These are phyloP conservation scores for Acanthornis magna DNA, from an alignment of 2,797 vertebrate genomes.

Conservation along the genomic window DNA sequence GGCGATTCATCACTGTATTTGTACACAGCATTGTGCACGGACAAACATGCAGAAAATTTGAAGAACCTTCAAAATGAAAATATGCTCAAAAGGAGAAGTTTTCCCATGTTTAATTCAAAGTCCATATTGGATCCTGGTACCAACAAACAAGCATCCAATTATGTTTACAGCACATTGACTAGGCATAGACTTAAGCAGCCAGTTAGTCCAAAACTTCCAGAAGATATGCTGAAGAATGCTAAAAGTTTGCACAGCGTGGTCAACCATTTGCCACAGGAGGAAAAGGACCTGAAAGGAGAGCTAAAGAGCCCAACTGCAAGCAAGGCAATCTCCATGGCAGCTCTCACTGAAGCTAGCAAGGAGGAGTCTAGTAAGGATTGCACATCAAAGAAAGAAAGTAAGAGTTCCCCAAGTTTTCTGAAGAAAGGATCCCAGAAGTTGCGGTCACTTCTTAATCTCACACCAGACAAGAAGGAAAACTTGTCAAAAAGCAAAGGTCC, in stretches of 20 bases:
- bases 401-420: constrained; percentile 80
- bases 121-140: constrained; percentile 66
- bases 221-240: constrained; percentile 57
- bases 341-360: constrained; percentile 71
- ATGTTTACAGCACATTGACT: constrained; percentile 82
- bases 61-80: constrained; percentile 77
- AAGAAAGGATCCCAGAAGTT: constrained; percentile 88
- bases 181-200: constrained; percentile 75
- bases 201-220: constrained; percentile 66
- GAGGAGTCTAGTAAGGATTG: constrained; percentile 73
- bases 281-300: constrained; percentile 74
- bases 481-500: constrained; percentile 75
- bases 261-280: constrained; percentile 70
- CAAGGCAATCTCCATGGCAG: constrained; percentile 83
- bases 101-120: constrained; percentile 80
- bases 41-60: constrained; percentile 64
- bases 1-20: constrained; percentile 51
- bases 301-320: constrained; percentile 68
- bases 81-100: constrained; percentile 80
- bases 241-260: constrained; percentile 74
- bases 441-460: constrained; percentile 86
- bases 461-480: constrained; percentile 83
- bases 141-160: constrained; percentile 73
- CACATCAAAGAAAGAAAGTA: constrained; percentile 65
- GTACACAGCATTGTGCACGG: constrained; percentile 54